Base-by-base conservation (phyloP, 2,888 invertebrate species). In the Corbicula japonica region DNA sequence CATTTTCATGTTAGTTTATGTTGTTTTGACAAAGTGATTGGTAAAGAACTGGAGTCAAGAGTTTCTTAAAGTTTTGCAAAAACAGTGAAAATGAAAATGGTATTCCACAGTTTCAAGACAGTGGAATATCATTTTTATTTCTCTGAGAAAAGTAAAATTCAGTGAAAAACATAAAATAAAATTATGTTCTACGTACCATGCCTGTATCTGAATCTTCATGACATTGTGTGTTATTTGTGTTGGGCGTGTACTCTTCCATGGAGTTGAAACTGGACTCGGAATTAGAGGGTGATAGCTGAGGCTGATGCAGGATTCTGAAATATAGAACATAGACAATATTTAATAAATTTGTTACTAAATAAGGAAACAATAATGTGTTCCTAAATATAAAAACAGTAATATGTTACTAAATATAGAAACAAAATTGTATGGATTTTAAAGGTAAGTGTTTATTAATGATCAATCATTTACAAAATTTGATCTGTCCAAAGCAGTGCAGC, bases 191-290 rank as follows among this genome's bases (percentile, higher is more conserved):
- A 78, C 97, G 97, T 93, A 98, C 98, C 89, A 99, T 95, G 0
- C 99, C 99, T 0, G 99, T 99, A 93, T 99, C 99, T 87, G 98
- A 98, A 94, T 99, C 99, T 58, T 98, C 97, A 93, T 97, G 93
- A 58, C 93, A 92, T 61, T 89, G 88, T 69, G 76, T 72, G 48
- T 63, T 77, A 58, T 66, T 66, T 1, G 76, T 80, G 68, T 63
- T 84, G 10, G 83, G 65, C 15, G 89, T 87, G 61, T 80, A 89
- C 21, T 91, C 92, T 28, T 97, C 98, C 70, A 97, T 96, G 84
- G 98, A 98, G 93, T 98, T 99, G 78, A 99, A 95, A 82, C 92
- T 92, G 80, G 92, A 91, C 71, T 89, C 91, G 2, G 91, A 91
- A 73, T 88, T 89, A 30, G 91, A 90, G 10, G 89, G 88, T 8